These are phyloP conservation scores for Adelphocoris suturalis DNA, from an alignment of 2,888 invertebrate genomes.

Conservation along the genomic window DNA sequence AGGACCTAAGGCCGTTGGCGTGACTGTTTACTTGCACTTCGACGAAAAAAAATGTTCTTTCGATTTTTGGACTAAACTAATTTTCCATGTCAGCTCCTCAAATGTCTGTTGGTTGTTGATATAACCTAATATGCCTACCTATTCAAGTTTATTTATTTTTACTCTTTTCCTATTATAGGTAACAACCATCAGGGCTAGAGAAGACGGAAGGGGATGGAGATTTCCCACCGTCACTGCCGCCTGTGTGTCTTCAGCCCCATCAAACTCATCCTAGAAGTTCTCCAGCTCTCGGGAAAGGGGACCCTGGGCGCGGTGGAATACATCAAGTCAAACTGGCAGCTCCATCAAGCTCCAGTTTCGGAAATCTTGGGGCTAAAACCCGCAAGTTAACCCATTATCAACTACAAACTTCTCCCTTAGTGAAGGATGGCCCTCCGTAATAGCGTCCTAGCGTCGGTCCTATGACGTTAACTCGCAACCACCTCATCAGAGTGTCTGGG, in stretches of 20 bases:
- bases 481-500: conserved; percentile 17
- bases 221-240: background rate
- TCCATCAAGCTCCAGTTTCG: conserved; percentile 64
- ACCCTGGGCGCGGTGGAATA: conserved; percentile 32
- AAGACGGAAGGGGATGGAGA: background rate
- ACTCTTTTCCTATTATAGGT: background rate
- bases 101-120: too few relatives aligned
- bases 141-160: background rate
- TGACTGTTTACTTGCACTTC: too few relatives aligned
- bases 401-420: conserved; percentile 45
- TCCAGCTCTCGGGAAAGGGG: background rate
- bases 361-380: conserved; percentile 57
- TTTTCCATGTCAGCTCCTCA: too few relatives aligned
- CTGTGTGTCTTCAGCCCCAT: background rate
- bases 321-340: conserved; percentile 61
- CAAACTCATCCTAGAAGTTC: background rate
- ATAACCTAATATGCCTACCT: background rate
- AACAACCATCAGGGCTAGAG: background rate
- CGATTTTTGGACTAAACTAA: too few relatives aligned
- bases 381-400: conserved; percentile 61
- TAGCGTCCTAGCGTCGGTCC: conserved; percentile 18
- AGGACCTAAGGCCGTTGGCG: too few relatives aligned
- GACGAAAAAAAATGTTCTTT: too few relatives aligned
- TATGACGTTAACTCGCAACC: conserved; percentile 26
- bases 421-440: conserved; percentile 30